A percentile compares a stretch with the other conserved stretches of the same genome.
Evolutionary conservation across 2,888 invertebrate genomes (phyloP).

Genomic region (Heliconius sara): DNA sequence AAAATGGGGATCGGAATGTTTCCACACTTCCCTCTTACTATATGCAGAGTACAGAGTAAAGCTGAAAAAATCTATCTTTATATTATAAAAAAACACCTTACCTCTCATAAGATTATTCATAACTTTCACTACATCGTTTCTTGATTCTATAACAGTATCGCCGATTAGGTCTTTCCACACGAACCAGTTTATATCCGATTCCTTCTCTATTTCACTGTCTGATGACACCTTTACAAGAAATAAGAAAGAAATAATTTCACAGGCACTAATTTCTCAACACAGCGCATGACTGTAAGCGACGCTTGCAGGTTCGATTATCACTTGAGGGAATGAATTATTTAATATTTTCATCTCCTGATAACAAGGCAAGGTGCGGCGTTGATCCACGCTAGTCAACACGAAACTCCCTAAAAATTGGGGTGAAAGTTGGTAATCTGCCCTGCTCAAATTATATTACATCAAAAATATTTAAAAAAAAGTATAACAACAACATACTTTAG

Average conservation of each 20-base stretch:
- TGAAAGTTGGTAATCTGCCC: too few relatives aligned
- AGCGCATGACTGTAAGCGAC: too few relatives aligned
- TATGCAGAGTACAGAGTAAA: neutral
- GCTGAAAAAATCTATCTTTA: neutral
- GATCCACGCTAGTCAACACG: neutral
- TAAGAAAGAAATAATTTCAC: neutral
- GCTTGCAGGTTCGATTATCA: neutral
- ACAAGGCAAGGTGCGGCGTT: neutral
- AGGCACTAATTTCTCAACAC: too few relatives aligned
- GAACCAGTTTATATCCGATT: constrained; percentile 87
- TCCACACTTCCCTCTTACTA: too few relatives aligned
- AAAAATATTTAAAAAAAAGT: neutral
- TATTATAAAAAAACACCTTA: constrained; percentile 44
- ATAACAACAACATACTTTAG: constrained; percentile 52
- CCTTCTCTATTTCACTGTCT: constrained; percentile 79
- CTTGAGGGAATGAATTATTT: neutral
- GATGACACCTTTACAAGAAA: constrained; percentile 57
- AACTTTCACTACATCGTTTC: constrained; percentile 74
- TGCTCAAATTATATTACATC: neutral
- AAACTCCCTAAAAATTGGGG: too few relatives aligned
- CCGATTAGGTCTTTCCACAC: constrained; percentile 88
- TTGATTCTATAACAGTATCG: constrained; percentile 77
- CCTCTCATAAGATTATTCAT: constrained; percentile 81
- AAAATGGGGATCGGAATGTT: too few relatives aligned
- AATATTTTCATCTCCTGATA: neutral